Evolutionary conservation across 2,113 vertebrate species (phyloP).

Genomic region (Chionodraco myersi): DNA sequence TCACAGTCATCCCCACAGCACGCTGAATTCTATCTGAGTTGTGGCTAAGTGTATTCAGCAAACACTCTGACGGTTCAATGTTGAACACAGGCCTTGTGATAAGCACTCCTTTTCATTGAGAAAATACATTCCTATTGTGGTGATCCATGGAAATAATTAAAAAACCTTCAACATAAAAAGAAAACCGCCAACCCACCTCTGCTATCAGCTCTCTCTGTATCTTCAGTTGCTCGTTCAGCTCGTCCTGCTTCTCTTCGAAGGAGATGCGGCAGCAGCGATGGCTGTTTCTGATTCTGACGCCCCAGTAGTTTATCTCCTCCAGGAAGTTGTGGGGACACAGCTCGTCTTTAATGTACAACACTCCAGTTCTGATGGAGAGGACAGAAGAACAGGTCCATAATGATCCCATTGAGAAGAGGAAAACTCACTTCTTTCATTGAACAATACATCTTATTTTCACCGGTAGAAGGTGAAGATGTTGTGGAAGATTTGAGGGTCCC

Average conservation of each 20-base stretch:
- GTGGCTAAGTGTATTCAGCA: no score
- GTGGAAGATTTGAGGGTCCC: constrained; percentile 93
- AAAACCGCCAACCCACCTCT: constrained; percentile 74
- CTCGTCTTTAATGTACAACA: constrained; percentile 89
- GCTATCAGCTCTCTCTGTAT: constrained; percentile 91
- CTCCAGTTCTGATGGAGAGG: constrained; percentile 79
- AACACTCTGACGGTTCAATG: no score
- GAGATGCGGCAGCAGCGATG: constrained; percentile 94
- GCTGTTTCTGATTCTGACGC: constrained; percentile 89
- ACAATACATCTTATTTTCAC: not conserved
- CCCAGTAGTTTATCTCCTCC: constrained; percentile 97
- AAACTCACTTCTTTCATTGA: not conserved
- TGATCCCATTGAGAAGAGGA: not conserved
- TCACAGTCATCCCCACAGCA: no score
- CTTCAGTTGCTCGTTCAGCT: constrained; percentile 91
- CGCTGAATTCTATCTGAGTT: no score
- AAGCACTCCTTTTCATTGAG: no score
- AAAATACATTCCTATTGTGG: no score
- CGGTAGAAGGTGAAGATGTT: constrained; percentile 93
- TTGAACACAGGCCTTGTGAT: no score
- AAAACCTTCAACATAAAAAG: no score
- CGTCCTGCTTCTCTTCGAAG: constrained; percentile 93
- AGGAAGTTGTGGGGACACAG: constrained; percentile 91
- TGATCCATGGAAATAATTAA: no score
- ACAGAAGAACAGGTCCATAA: not conserved